A percentile compares a stretch with the other conserved stretches of the same genome.
These are phyloP conservation scores for Meandrina meandrites DNA, from an alignment of 92 coral and sea anemone genomes.

Conservation along the genomic window DNA sequence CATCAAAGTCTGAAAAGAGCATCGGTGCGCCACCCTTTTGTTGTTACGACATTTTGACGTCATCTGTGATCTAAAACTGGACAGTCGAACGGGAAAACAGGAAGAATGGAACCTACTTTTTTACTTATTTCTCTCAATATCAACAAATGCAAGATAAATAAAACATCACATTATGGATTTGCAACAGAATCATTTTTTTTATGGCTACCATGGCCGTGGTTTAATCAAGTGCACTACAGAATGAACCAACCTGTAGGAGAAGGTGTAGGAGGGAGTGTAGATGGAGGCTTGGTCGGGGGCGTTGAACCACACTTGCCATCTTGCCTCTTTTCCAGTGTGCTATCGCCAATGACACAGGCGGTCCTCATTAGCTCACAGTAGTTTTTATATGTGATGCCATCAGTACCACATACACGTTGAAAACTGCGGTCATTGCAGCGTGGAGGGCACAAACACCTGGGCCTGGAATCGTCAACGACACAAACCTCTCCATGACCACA, in stretches of 20 bases:
- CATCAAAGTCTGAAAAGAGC: too few species aligned
- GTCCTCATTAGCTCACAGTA: slow-evolving; percentile 65
- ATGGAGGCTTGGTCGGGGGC: not conserved
- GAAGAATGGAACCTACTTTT: too few species aligned
- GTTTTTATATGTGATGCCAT: slow-evolving; percentile 63
- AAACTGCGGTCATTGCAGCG: slow-evolving; percentile 51
- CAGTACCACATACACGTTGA: slow-evolving; percentile 70
- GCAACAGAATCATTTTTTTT: too few species aligned
- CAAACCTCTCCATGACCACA: slow-evolving; percentile 75
- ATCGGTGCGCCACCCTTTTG: not conserved
- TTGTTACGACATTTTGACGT: too few species aligned
- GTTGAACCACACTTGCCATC: slow-evolving; percentile 31
- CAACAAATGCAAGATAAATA: too few species aligned
- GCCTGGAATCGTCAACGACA: slow-evolving; percentile 38
- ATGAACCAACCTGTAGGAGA: slow-evolving; percentile 8
- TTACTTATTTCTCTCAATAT: too few species aligned
- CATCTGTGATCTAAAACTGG: too few species aligned
- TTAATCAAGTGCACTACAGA: not conserved
- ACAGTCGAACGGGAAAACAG: too few species aligned
- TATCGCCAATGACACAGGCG: slow-evolving; percentile 69
- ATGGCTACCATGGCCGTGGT: not conserved
- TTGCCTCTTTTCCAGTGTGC: slow-evolving; percentile 13
- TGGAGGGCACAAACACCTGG: slow-evolving; percentile 75
- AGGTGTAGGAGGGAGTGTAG: not conserved
- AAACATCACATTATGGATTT: too few species aligned